A percentile compares a stretch with the other conserved stretches of the same genome.
phyloP scores from a whole-genome alignment of 2,888 invertebrate species.

The Siphonodentalium dalli region DNA sequence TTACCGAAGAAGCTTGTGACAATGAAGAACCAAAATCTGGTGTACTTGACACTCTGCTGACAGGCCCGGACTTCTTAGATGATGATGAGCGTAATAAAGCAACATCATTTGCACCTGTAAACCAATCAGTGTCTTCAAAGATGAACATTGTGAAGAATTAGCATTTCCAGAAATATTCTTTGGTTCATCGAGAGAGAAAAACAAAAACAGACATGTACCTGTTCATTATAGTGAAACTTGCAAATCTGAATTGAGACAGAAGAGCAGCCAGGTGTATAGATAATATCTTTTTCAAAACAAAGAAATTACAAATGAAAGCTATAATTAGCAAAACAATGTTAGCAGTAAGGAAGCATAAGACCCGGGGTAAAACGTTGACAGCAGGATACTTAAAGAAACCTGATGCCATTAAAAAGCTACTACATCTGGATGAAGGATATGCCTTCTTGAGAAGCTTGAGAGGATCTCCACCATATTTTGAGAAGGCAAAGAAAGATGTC shows the following conservation, averaged over 20 bases:
- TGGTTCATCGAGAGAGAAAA: conserved; percentile 4
- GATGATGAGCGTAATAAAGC: no score
- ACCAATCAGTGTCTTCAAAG: conserved; percentile 15
- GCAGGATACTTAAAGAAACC: no score
- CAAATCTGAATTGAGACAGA: conserved; percentile 12
- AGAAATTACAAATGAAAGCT: conserved; percentile 14
- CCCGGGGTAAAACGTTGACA: no score
- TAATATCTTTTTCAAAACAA: conserved; percentile 21
- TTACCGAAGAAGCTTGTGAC: no score
- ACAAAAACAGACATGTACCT: conserved; percentile 3
- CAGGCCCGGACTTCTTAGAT: no score
- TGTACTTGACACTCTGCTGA: no score
- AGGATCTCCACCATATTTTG: conserved; percentile 22
- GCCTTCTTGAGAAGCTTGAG: conserved; percentile 13
- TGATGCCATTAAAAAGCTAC: no score
- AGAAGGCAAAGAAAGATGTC: conserved; percentile 21
- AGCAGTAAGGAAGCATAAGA: conserved; percentile 16
- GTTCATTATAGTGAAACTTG: conserved; percentile 8
- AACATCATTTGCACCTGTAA: neutral
- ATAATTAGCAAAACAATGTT: conserved; percentile 9
- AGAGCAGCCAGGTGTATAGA: conserved; percentile 9
- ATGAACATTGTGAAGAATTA: conserved; percentile 11
- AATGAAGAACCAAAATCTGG: no score
- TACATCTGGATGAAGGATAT: conserved; percentile 24
- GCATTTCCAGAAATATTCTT: conserved; percentile 12